These are phyloP conservation scores for Asbolus verrucosus DNA, from an alignment of 1,140 invertebrate species.

Conservation along the genomic window DNA sequence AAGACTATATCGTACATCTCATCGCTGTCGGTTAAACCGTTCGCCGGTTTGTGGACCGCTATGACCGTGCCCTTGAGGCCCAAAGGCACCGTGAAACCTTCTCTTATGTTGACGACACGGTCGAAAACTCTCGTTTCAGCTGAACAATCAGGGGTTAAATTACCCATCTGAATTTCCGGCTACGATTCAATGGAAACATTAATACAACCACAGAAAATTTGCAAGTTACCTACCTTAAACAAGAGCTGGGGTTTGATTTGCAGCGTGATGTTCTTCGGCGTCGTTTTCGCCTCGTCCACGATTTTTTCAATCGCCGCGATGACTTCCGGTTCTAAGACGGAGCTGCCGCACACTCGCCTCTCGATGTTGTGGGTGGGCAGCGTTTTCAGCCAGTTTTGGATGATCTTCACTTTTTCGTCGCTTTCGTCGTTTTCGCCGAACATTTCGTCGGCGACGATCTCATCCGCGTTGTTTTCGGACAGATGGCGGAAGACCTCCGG, in stretches of 20 bases:
- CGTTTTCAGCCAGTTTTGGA: constrained; percentile 78
- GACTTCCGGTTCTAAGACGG: constrained; percentile 77
- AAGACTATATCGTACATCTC: constrained; percentile 81
- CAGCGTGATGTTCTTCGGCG: constrained; percentile 73
- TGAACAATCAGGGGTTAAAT: constrained; percentile 74
- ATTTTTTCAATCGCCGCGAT: constrained; percentile 73
- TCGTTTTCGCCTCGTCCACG: constrained; percentile 66
- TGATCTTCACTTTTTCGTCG: constrained; percentile 70
- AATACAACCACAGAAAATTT: no score
- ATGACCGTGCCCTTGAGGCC: constrained; percentile 87
- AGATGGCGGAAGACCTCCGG: constrained; percentile 80
- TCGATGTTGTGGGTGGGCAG: constrained; percentile 73
- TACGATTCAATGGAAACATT: no score
- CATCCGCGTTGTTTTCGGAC: constrained; percentile 65
- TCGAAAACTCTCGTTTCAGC: constrained; percentile 81
- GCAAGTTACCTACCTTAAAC: constrained; percentile 77
- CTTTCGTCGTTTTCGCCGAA: constrained; percentile 60
- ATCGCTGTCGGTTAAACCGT: constrained; percentile 65
- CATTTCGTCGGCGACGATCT: constrained; percentile 72
- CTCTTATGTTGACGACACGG: constrained; percentile 82
- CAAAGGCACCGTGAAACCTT: constrained; percentile 81
- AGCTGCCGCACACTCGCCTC: constrained; percentile 74
- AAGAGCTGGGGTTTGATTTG: constrained; percentile 85
- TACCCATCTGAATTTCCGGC: constrained; percentile 68
- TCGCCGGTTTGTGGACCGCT: constrained; percentile 72